A percentile compares a stretch with the other conserved stretches of the same genome.
These are phyloP conservation scores for Serranus cabrilla DNA, from an alignment of 2,797 vertebrate genomes.

Conservation along the genomic window DNA sequence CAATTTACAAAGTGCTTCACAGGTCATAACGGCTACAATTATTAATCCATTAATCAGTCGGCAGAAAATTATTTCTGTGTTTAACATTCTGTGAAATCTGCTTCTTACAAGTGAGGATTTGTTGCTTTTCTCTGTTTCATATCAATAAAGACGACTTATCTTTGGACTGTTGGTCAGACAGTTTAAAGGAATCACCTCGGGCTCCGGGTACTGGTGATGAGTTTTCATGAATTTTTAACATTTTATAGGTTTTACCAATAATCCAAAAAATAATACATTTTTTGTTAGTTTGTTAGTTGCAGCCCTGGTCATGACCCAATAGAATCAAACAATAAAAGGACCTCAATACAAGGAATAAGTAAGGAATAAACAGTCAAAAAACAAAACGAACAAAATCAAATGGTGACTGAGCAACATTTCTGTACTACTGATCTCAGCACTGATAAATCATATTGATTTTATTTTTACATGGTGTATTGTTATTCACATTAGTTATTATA, in stretches of 20 bases:
- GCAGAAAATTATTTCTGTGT: neutral
- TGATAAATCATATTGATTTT: neutral
- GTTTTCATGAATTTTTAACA: neutral
- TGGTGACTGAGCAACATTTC: too few relatives aligned
- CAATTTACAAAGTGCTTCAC: neutral
- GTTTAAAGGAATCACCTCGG: neutral
- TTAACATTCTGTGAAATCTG: neutral
- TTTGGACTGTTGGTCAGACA: neutral
- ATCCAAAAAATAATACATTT: neutral
- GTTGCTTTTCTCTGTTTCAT: neutral
- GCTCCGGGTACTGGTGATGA: neutral
- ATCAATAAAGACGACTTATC: neutral
- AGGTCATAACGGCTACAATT: neutral
- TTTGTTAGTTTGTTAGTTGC: neutral
- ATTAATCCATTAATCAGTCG: neutral
- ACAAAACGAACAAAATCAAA: neutral
- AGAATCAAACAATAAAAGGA: neutral
- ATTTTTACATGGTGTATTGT: neutral
- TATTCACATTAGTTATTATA: neutral
- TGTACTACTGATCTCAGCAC: neutral
- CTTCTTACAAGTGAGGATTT: neutral
- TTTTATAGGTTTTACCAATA: neutral
- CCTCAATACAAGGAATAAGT: neutral
- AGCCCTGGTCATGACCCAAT: rapidly evolving
- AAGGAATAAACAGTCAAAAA: neutral